Conservation (phyloP, 2,888 invertebrate species). For the Norana najaformis region DNA sequence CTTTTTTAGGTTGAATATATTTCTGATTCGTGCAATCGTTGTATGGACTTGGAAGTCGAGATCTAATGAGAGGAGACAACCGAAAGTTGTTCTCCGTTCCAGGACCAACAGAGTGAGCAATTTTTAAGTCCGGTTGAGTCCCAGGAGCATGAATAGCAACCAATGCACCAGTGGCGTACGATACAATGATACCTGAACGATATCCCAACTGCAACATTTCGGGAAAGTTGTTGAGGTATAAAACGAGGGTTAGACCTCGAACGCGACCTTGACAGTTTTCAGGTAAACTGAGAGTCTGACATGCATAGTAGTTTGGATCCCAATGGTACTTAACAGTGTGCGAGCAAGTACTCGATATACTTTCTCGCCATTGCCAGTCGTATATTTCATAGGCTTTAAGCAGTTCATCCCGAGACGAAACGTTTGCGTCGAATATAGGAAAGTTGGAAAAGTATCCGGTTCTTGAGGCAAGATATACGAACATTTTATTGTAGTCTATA, state of each 20-base stretch:
- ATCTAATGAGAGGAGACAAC: neutral
- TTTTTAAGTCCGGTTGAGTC: neutral
- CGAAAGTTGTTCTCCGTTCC: neutral
- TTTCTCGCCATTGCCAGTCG: neutral
- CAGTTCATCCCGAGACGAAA: too few relatives aligned
- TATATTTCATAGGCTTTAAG: too few relatives aligned
- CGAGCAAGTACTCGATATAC: neutral
- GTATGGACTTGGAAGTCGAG: conserved; percentile 5
- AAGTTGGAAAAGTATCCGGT: too few relatives aligned
- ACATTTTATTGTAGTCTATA: too few relatives aligned
- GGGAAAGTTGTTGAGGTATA: conserved; percentile 1
- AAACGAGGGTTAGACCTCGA: neutral
- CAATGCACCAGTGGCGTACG: neutral
- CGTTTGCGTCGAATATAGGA: too few relatives aligned
- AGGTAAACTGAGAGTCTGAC: neutral
- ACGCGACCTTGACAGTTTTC: neutral
- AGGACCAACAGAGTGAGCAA: neutral
- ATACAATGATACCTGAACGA: neutral
- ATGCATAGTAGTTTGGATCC: neutral
- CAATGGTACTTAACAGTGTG: neutral
- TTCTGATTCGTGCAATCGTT: conserved; percentile 10
- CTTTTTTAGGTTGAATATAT: neutral
- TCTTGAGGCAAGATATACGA: too few relatives aligned
- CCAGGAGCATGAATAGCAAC: neutral
- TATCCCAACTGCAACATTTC: neutral